phyloP scores from a whole-genome alignment of 2,113 vertebrate species.

The Lipotes vexillifer region DNA sequence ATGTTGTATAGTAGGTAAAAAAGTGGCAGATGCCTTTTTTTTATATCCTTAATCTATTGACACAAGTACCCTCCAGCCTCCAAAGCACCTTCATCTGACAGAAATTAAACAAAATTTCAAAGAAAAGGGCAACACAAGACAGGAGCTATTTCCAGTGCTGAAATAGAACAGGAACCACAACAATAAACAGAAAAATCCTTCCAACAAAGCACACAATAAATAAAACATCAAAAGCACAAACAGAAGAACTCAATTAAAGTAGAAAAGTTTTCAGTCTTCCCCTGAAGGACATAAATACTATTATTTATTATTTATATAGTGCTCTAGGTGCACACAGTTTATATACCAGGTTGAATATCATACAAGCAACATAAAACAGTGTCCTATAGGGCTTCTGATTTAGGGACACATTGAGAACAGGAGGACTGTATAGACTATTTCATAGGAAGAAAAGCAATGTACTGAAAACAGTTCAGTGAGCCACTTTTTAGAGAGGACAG shows the following conservation, averaged over 20 bases:
- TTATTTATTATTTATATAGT: constrained; percentile 68
- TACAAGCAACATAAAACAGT: background rate
- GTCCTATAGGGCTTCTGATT: background rate
- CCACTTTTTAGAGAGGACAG: background rate
- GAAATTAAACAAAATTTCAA: constrained; percentile 67
- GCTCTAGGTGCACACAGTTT: constrained; percentile 32
- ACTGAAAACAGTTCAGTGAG: background rate
- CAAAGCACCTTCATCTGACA: constrained; percentile 52
- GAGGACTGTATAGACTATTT: background rate
- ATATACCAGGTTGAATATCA: constrained; percentile 36
- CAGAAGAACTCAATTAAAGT: constrained; percentile 68
- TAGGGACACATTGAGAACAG: background rate
- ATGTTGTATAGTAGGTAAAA: constrained; percentile 25
- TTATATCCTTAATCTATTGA: constrained; percentile 68
- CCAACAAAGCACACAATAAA: constrained; percentile 54
- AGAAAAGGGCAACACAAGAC: constrained; percentile 51
- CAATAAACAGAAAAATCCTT: constrained; percentile 55
- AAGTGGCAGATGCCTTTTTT: constrained; percentile 54
- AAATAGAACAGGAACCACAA: constrained; percentile 36
- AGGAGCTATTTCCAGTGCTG: constrained; percentile 42
- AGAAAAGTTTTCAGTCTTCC: constrained; percentile 57
- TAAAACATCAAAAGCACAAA: constrained; percentile 71
- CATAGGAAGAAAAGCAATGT: background rate
- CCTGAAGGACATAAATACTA: constrained; percentile 59
- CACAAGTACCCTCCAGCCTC: constrained; percentile 44